Evolutionary conservation across 2,797 vertebrate species (phyloP).

Genomic region (Crocodylus rhombifer): DNA sequence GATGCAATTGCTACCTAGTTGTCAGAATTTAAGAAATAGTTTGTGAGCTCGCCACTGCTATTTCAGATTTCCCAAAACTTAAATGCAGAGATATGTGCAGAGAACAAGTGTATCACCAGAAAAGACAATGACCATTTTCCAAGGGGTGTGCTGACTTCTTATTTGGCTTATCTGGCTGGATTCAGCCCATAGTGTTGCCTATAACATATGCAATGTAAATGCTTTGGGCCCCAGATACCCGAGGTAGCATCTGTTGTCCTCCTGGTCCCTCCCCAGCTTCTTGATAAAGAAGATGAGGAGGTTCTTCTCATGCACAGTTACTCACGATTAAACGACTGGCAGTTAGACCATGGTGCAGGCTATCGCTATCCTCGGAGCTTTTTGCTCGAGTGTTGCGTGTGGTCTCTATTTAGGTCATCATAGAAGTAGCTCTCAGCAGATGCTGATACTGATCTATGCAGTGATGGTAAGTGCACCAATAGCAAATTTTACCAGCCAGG

Average conservation of each 20-base stretch:
- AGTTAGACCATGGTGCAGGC: not conserved
- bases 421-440: too few relatives aligned
- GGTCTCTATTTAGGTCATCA: slow-evolving; percentile 46
- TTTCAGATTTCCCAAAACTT: not conserved
- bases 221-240: not conserved
- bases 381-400: slow-evolving; percentile 17
- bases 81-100: not conserved
- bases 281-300: too few relatives aligned
- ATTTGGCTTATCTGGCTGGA: not conserved
- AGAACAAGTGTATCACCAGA: not conserved
- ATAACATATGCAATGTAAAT: not conserved
- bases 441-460: not conserved
- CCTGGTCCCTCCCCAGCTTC: not conserved
- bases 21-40: not conserved
- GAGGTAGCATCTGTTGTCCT: not conserved
- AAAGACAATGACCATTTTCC: not conserved
- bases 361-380: not conserved
- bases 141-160: not conserved
- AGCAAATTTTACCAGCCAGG: too few relatives aligned
- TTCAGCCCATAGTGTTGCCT: not conserved
- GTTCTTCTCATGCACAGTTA: not conserved
- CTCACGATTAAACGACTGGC: not conserved
- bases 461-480: too few relatives aligned
- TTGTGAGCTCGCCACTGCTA: not conserved
- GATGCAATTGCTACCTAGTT: accelerated